Base-by-base conservation (phyloP, 2,113 vertebrate genomes). In the Hippoglossus stenolepis region DNA sequence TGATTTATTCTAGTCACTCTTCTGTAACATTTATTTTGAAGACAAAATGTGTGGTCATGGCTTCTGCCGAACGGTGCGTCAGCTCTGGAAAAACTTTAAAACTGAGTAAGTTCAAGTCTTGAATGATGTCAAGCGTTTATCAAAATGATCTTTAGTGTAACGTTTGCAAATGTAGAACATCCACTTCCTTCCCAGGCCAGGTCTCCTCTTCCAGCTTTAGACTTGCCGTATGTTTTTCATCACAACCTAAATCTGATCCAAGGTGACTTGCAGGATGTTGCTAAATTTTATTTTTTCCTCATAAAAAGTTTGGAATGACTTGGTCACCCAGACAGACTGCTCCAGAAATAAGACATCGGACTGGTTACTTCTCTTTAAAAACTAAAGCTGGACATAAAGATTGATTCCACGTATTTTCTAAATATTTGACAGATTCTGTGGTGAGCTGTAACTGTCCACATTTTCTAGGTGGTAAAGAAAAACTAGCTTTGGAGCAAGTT, bases 1-100 rank as follows among this genome's bases (percentile, higher is more conserved):
- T 62, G 66, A 85, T 85, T 82, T 82, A 73, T 76, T 79, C 66
- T 57, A 43, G 80, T 82, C 80, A 66, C 59, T 82, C 72, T 31
- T 64, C 77, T 77, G 65, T 68, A 73, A 69, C 61, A 69, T 77
- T 82, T 77, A 77, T 80, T 81, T 73, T 77, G 58, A 58, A 82
- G 81, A 73, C 71, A 47, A 62, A 77, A 75, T 83, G 67, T 84
- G 79, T 18, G 69, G 86, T 82, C 31, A 17, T 23, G 61, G 73
- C 51, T 63, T 31, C n/a, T 21, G 74, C 65, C 15, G 1, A 73
- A 61, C 20, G 65, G 26, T 21, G 11, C 75, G 75, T 75, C 62
- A 70, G 65, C 62, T 75, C 56, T 77, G 84, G 80, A 81, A 89
- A 70, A 78, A 81, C 68, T 31, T 31, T 54, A 71, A 80, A 64